A percentile compares a stretch with the other conserved stretches of the same genome.
These are phyloP conservation scores for Centropus unirufus DNA, from an alignment of 2,113 vertebrate genomes.

Conservation along the genomic window DNA sequence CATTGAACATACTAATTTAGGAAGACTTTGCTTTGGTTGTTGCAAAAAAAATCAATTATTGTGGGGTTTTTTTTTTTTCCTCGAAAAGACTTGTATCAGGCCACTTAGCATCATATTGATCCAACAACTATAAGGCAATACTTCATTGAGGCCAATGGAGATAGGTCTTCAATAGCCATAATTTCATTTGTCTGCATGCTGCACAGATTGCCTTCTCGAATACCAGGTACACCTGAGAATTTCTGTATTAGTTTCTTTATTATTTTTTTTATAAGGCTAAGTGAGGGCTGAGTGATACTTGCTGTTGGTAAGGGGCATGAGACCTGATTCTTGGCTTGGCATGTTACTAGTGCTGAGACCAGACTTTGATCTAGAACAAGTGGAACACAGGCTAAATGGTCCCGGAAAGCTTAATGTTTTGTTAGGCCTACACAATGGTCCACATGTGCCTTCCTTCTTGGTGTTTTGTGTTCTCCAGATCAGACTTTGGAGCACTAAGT, in stretches of 20 bases:
- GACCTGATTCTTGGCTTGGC: background rate
- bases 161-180: slow-evolving; percentile 84
- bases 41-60: background rate
- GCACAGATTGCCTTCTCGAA: slow-evolving; percentile 79
- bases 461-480: background rate
- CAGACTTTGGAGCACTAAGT: background rate
- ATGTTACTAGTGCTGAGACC: background rate
- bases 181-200: slow-evolving; percentile 81
- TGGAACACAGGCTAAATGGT: background rate
- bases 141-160: slow-evolving; percentile 86
- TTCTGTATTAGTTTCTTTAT: background rate
- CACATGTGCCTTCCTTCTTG: rapidly evolving
- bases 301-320: background rate
- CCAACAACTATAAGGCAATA: slow-evolving; percentile 86
- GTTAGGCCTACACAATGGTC: background rate
- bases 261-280: background rate
- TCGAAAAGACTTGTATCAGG: slow-evolving; percentile 83
- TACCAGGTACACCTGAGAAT: slow-evolving; percentile 66
- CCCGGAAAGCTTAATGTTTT: background rate
- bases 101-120: slow-evolving; percentile 89
- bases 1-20: background rate
- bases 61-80: background rate
- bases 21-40: background rate
- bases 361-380: background rate
- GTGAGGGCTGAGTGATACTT: background rate